Evolutionary conservation across 1,140 invertebrate species (phyloP), one percentile per base, ranked within the genome.

Genomic region (Ceratitis capitata): DNA sequence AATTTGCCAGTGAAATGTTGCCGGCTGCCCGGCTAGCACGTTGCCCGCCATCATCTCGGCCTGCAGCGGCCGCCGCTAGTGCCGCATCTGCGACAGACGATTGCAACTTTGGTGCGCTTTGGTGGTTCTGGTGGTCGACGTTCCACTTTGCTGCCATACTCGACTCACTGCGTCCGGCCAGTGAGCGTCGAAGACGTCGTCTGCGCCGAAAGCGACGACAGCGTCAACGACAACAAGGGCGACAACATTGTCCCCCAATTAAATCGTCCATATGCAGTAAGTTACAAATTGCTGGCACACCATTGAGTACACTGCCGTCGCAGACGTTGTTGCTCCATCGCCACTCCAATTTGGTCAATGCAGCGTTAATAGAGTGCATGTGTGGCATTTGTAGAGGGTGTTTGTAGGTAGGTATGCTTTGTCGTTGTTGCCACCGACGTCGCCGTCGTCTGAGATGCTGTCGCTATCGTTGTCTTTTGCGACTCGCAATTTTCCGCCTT

Each of bases 121-220:
- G 69, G 69, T 78, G 69, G 69, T 78, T 78, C 69, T 78, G 69
- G 69, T 78, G 69, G 69, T 78, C 69, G 39, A 78, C 69, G 35
- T 19, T 78, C 1, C 69, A 78, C 19, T 78, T 78, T 35, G 69
- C 69, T 42, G 69, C 69, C 19, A 45, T 78, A 78, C 69, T 78
- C 1, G 69, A 78, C n/a, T n/a, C 35, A 39, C 69, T 78, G 69
- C 69, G 69, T 7, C 69, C 69, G 23, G 69, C 69, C 69, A 78
- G 69, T 26, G 69, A 78, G n/a, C 69, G 69, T 3, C 69, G 69
- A 23, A n/a, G n/a, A 42, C 69, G 39, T 45, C 69, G 35, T 45
- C 69, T 14, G 19, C 39, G 69, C 32, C 39, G 0, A 14, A 35
- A 39, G 14, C 69, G 35, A 16, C 61, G 32, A 7, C 61, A 45